Evolutionary conservation across 2,888 invertebrate species (phyloP).

Genomic region (Sabatieria punctata): DNA sequence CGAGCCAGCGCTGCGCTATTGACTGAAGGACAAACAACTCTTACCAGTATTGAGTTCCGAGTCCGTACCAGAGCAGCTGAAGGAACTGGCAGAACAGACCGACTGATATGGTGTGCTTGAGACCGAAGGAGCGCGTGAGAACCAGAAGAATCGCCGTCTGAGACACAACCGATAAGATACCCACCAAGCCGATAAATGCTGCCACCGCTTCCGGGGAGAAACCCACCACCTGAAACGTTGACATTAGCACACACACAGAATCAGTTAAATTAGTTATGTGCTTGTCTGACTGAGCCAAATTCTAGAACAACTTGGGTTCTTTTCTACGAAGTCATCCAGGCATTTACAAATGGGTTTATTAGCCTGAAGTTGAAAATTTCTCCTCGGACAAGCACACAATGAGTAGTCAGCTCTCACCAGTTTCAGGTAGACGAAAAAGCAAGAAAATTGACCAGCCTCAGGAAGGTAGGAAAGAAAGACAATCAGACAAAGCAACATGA

Average conservation of each 20-base stretch:
- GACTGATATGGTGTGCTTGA: constrained; percentile 90
- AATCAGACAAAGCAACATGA: constrained; percentile 85
- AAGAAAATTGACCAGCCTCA: constrained; percentile 91
- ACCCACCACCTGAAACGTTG: constrained; percentile 56
- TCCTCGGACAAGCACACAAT: neutral
- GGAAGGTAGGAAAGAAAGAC: constrained; percentile 95
- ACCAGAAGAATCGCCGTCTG: constrained; percentile 47
- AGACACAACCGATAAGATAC: constrained; percentile 82
- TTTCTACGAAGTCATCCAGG: too few species aligned
- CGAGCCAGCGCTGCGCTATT: too few species aligned
- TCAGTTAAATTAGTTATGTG: too few species aligned
- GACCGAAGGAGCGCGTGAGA: constrained; percentile 50
- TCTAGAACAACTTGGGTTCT: too few species aligned
- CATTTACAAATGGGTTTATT: too few species aligned
- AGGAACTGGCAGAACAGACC: constrained; percentile 89
- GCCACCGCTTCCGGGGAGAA: constrained; percentile 88
- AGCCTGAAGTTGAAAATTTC: too few species aligned
- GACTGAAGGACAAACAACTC: too few species aligned
- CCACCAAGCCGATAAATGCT: constrained; percentile 88
- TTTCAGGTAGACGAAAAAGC: constrained; percentile 96
- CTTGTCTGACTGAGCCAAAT: too few species aligned
- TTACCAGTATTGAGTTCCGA: constrained; percentile 38
- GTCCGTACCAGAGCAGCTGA: constrained; percentile 91
- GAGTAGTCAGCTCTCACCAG: constrained; percentile 43
- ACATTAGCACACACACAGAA: too few species aligned